Base-by-base conservation (phyloP, 2,113 vertebrate genomes). In the Cranoglanis bouderius region DNA sequence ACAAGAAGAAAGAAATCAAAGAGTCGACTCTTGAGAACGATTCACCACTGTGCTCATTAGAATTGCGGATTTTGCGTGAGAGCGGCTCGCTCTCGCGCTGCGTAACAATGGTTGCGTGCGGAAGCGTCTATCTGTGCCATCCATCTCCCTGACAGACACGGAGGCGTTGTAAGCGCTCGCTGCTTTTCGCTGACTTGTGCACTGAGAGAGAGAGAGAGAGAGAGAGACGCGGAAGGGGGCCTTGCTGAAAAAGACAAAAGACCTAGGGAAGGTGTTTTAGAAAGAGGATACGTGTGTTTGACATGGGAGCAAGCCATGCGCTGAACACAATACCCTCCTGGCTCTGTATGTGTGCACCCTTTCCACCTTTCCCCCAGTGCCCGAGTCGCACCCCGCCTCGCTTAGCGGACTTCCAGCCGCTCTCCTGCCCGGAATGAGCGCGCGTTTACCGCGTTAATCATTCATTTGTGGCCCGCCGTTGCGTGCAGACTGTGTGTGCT, bases 401-500 rank as follows among this genome's bases (percentile, higher is more conserved):
- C 18, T 29, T 40, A 89, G 89, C 88, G 85, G 86, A 78, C 81
- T 74, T 61, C 55, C 67, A 59, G 46, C 32, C 77, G 84, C 88
- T 14, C 2, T 38, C n/a, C 46, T 85, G 40, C 70, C 19, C 19
- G 29, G 67, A 84, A 83, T 19, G n/a, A 75, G 78, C 91, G 91
- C 92, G 90, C 91, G 94, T 92, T 92, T 93, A 75, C 49, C 84
- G 93, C 92, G 94, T 96, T 96, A 96, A 96, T 95, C 92, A 96
- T 96, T 95, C 59, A 85, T 51, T 85, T 40, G 94, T 93, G 87
- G 32, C 90, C 65, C 82, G 85, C 81, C 95, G 88, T 96, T 94
- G 95, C 95, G 95, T 96, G 95, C 95, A 95, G 95, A 96, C 95
- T 92, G 89, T 96, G 95, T 96, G 96, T 96, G 94, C 93, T 94